Base-by-base conservation (phyloP, 2,113 vertebrate genomes). In the Xiphophorus hellerii region DNA sequence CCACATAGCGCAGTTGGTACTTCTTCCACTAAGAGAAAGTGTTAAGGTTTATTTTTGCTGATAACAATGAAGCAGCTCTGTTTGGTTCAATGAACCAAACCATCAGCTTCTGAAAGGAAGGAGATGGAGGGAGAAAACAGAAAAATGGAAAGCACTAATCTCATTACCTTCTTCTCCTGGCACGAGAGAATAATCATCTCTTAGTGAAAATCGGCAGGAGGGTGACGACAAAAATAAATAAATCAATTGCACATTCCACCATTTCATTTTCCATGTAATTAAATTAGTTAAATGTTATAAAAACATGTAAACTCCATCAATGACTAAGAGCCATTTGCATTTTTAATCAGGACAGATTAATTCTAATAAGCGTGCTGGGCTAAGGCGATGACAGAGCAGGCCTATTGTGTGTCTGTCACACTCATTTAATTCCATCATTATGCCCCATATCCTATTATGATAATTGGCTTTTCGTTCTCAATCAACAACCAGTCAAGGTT, bases 251-350 rank as follows among this genome's bases (percentile, higher is more conserved):
- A 84, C 80, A 81, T 83, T 82, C 87, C 85, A 84, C 71, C 82
- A 87, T 90, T 92, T 93, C 71, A 91, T 94, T 94, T 94, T 93
- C 91, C 85, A 89, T 94, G 90, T 92, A 94, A 94, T 94, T 94
- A 92, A 94, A 93, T 94, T 89, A 92, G 87, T 91, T 92, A 87
- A 93, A 93, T 88, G 79, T 92, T 91, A 86, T 86, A 90, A 92
- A 93, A 94, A 92, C 92, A 93, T 92, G 90, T 92, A 92, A 94
- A 94, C 93, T 92, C 88, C 73, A 70, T 90, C 89, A 89, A 89
- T 91, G 89, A 93, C 84, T 93, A 88, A 81, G 85, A 92, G 54
- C 78, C 80, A 94, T 94, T 93, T 94, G 93, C 94, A 94, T 94
- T 92, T 93, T 94, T 94, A 94, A 94, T 94, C 87, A 93, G 85